Evolutionary conservation across 2,888 invertebrate species (phyloP), one percentile per base, ranked within the genome.

Genomic region (Syrista parreyssii): DNA sequence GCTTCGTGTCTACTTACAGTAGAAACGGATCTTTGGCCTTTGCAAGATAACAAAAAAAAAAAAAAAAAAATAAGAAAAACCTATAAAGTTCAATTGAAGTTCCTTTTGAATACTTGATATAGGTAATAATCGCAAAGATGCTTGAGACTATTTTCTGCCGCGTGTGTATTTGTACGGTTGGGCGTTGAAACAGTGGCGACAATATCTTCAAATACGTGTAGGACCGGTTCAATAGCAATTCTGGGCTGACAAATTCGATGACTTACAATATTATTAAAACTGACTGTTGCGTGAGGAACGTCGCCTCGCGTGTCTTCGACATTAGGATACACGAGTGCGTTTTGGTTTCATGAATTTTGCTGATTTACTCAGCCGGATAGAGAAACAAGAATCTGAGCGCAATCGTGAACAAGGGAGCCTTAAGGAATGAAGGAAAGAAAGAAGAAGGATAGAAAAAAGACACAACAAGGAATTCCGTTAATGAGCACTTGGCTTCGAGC

Each of bases 41-140:
- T 74, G 78, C 68, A 71, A 78, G 74, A 75, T 55, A 74, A 75
- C 31, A 75, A 78, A 73, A 35, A 74, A 76, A 75, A 75, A 77
- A 71, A 81, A 75, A 77, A 80, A 73, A 83, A 80, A 79, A 79
- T 81, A 83, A 74, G 68, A 68, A 11, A 76, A 76, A 78, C 86
- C 82, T 81, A 85, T 81, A 83, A 86, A 86, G 86, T 88, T 87
- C 83, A 86, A 89, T 86, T 83, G 84, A 88, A 89, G 89, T 89
- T 89, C 88, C 88, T 89, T 88, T 87, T 79, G 82, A 85, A 87
- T 88, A 88, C 86, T 86, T 83, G 77, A 75, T 82, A 80, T 81
- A 83, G 82, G 81, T 78, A 84, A 81, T 84, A 55, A 84, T 86
- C 83, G 83, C 82, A 83, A 86, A 85, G 82, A 86, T 84, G 84